Evolutionary conservation across 1,140 invertebrate species (phyloP), one percentile per base, ranked within the genome.

Genomic region (Oreohelix idahoensis): DNA sequence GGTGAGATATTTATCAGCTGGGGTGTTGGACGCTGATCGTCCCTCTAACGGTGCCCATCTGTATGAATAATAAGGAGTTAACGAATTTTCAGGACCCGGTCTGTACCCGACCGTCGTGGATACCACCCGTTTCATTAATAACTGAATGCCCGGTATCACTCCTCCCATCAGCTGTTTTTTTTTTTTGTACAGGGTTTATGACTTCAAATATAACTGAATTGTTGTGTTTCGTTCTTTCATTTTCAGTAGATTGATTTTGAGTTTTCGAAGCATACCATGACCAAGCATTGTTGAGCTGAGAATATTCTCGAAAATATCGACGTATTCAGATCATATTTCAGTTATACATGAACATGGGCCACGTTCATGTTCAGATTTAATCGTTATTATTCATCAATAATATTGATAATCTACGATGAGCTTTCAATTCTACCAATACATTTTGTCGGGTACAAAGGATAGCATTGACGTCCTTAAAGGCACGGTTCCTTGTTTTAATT

Each of bases 1-100:
- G 1, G 71, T 42, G 36, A 42, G 71, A 73, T 73, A 42, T 73
- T 73, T 42, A 73, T 26, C 71, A 73, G 71, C 36, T 42, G 8
- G 2, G 38, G 29, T 39, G 36, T n/a, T 73, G 71, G 71, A 26
- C 10, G 2, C 36, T 42, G 71, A 26, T 39, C 36, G 38, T n/a
- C n/a, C n/a, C n/a, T n/a, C n/a, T n/a, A n/a, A n/a, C n/a, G n/a
- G n/a, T n/a, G 36, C 17, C 10, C 53, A 23, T 32, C 63, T 66
- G 63, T n/a, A 32, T 66, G 63, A 66, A 66, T 66, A 66, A 66
- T 66, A n/a, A 66, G 0, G n/a, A 17, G 29, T 66, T 66, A 66
- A 13, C 63, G 8, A 20, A 58, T 58, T 15, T 2, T 23, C 53
- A 20, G 17, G 20, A 58, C 26, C 23, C 2, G 53, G 5, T 58